Evolutionary conservation across 2,113 vertebrate genomes (phyloP).

Genomic region (Opisthocomus hoazin): DNA sequence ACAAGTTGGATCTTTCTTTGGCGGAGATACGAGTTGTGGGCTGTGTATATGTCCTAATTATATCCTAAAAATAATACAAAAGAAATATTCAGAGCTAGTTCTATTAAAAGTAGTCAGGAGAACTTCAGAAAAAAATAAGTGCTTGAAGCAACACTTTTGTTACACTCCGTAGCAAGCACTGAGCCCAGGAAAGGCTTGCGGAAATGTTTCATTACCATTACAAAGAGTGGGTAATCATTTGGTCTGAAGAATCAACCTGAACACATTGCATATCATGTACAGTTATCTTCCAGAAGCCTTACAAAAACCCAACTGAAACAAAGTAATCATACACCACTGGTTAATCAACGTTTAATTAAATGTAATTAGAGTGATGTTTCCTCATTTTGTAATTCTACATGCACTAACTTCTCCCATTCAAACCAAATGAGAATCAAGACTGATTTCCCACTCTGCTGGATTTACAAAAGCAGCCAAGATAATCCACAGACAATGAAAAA

Average conservation of each 20-base stretch:
- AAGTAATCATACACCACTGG: not conserved
- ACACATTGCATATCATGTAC: accelerated
- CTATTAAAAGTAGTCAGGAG: not conserved
- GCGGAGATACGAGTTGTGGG: conserved; percentile 1
- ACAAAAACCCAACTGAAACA: not conserved
- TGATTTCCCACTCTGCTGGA: not conserved
- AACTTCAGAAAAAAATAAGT: not conserved
- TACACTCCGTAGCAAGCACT: not conserved
- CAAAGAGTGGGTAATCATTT: not conserved
- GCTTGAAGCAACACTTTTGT: not conserved
- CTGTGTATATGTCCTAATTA: conserved; percentile 60
- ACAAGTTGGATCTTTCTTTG: conserved; percentile 72
- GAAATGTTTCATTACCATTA: not conserved
- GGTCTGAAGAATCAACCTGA: not conserved
- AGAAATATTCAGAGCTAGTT: not conserved
- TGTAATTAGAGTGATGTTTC: not conserved
- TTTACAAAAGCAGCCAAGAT: not conserved
- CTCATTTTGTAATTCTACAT: not conserved
- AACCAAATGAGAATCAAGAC: not conserved
- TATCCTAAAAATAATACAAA: conserved; percentile 24
- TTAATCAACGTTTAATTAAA: not conserved
- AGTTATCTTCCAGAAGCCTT: not conserved
- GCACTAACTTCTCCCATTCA: not conserved
- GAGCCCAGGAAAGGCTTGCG: not conserved
- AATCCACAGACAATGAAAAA: not conserved